Base-by-base conservation (phyloP, 2,888 invertebrate genomes). In the Drosophila buzzatii region DNA sequence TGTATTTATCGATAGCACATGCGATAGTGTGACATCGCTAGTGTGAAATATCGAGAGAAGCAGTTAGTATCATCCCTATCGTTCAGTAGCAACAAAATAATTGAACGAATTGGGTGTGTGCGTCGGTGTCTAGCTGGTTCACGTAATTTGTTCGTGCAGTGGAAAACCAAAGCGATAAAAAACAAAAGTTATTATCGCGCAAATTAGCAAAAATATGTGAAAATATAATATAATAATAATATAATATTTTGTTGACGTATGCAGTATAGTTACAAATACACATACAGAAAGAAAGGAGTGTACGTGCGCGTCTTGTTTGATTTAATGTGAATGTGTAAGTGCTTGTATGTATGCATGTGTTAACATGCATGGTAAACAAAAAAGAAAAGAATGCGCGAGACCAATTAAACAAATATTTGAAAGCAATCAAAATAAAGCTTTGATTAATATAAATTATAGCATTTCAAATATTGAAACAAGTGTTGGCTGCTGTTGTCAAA, bases 381-480 rank as follows among this genome's bases (percentile, higher is more conserved):
- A 56, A 59, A 52, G 41, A 27, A 37, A 64, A 53, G 57, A 63
- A 59, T 60, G 53, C 63, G 62, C 71, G 60, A 60, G 33, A 47
- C 59, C 52, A 61, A 27, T 71, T 53, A 55, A 64, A 45, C 57
- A 72, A 78, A 69, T 69, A 73, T 73, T 73, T 62, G 47, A 70
- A 61, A 55, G 35, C 41, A 51, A 68, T 64, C 45, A 45, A 47
- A 68, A 56, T 31, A 52, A 61, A 61, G 57, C 57, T 53, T 57
- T 61, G 64, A 71, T 71, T 68, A 62, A 52, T 53, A 66, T 81
- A 71, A 52, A 57, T 55, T 58, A 60, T 58, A 42, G 49, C 60
- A 52, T 49, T 70, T 66, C 27, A 56, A 67, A 68, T 85, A 82
- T 85, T 85, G 44, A 80, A 73, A 68, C 80, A 85, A 88, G 83